phyloP scores from a whole-genome alignment of 2,797 vertebrate genomes.

The Merluccius polli region DNA sequence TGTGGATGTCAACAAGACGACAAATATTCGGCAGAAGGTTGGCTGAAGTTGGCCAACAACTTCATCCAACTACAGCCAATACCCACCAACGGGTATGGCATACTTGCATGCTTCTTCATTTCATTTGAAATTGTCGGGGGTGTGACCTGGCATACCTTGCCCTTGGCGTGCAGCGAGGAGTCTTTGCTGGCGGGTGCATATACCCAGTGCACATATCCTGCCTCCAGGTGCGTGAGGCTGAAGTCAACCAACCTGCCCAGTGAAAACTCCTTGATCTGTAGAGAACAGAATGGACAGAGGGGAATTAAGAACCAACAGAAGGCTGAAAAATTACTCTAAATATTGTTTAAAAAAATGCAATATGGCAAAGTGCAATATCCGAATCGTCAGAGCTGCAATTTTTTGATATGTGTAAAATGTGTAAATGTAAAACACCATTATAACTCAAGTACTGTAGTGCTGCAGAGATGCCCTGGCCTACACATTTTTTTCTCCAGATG shows the following conservation, averaged over 20 bases:
- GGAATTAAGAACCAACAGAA: background rate
- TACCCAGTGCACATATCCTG: constrained; percentile 77
- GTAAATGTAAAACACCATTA: no score
- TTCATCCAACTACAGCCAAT: no score
- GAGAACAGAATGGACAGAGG: background rate
- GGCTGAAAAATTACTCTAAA: no score
- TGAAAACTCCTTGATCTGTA: constrained; percentile 84
- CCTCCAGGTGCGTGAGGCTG: constrained; percentile 74
- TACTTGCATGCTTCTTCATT: background rate
- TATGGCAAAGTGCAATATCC: no score
- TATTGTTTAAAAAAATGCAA: no score
- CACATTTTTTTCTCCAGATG: no score
- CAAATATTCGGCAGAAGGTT: background rate
- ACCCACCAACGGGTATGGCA: background rate
- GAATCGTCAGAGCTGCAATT: no score
- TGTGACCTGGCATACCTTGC: constrained; percentile 73
- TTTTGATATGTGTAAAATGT: no score
- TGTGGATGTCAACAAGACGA: background rate
- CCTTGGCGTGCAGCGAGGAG: constrained; percentile 60
- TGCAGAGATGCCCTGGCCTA: no score
- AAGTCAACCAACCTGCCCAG: constrained; percentile 78
- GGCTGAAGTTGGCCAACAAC: no score
- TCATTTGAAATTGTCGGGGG: background rate
- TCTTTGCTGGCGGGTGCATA: constrained; percentile 61
- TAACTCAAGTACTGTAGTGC: no score